Percentiles rank a stretch among this genome's conserved stretches.
phyloP scores from a whole-genome alignment of 2,113 vertebrate species.

The Myodes glareolus region DNA sequence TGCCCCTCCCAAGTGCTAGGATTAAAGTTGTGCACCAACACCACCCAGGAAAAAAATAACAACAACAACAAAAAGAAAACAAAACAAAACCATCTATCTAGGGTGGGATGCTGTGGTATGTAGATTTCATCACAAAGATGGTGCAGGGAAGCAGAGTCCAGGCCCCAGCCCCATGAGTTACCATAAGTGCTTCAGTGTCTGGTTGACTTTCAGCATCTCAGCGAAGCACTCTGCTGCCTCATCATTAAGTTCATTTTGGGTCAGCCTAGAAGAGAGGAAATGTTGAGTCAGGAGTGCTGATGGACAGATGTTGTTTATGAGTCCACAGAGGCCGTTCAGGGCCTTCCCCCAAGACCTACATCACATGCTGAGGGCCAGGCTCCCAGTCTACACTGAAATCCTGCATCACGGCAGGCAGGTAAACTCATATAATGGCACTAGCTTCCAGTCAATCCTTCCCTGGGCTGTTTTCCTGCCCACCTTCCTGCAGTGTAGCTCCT shows the following conservation, averaged over 20 bases:
- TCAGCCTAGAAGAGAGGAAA: slow-evolving; percentile 84
- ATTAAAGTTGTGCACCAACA: neutral
- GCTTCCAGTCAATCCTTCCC: neutral
- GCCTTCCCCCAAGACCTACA: neutral
- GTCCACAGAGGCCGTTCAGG: neutral
- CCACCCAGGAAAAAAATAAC: neutral
- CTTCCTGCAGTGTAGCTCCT: neutral
- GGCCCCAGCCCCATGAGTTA: slow-evolving; percentile 73
- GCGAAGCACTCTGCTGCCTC: slow-evolving; percentile 88
- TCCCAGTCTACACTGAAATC: neutral
- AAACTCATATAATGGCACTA: neutral
- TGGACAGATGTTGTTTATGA: neutral
- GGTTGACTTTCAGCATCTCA: slow-evolving; percentile 89
- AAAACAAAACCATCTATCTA: neutral
- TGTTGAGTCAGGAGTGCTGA: neutral
- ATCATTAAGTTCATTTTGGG: slow-evolving; percentile 88
- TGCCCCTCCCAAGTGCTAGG: neutral
- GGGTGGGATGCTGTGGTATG: neutral
- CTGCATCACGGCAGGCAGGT: accelerated
- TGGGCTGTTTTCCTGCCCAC: neutral
- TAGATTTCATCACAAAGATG: neutral
- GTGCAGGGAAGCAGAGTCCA: neutral
- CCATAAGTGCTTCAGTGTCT: slow-evolving; percentile 88
- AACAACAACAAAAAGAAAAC: neutral
- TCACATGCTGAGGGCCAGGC: neutral